These are phyloP conservation scores for Trematomus loennbergii DNA, from an alignment of 2,113 vertebrate species.

Conservation along the genomic window DNA sequence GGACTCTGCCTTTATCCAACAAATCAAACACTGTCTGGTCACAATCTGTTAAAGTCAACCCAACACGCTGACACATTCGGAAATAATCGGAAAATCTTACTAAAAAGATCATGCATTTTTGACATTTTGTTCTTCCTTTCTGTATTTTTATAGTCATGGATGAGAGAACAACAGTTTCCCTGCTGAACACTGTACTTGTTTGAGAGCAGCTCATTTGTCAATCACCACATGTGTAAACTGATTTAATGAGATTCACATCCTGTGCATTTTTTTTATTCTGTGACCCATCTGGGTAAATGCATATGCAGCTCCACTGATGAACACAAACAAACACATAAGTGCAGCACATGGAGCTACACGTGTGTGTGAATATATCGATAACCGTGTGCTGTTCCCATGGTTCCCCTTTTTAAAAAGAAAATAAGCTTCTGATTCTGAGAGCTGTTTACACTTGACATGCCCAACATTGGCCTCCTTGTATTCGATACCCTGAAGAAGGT, in stretches of 20 bases:
- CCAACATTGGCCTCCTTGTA: not conserved
- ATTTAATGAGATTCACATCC: constrained; percentile 31
- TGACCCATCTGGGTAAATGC: constrained; percentile 9
- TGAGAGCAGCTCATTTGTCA: constrained; percentile 30
- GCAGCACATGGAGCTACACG: constrained; percentile 8
- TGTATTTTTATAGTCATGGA: not conserved
- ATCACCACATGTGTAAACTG: constrained; percentile 17
- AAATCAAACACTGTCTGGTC: constrained; percentile 24
- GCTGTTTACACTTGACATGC: constrained; percentile 17
- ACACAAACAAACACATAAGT: constrained; percentile 12
- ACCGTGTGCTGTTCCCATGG: constrained; percentile 26
- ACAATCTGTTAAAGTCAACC: constrained; percentile 15
- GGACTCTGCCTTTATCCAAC: constrained; percentile 16
- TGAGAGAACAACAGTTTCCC: constrained; percentile 16
- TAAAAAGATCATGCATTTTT: constrained; percentile 29
- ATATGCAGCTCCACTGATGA: constrained; percentile 16
- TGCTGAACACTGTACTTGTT: not conserved
- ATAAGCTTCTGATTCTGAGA: not conserved
- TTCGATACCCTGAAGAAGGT: not conserved
- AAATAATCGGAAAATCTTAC: constrained; percentile 22
- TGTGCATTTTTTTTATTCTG: constrained; percentile 9
- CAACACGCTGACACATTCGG: not conserved
- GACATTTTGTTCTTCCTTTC: constrained; percentile 7
- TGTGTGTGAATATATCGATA: not conserved
- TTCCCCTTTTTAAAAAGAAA: constrained; percentile 5